These are phyloP conservation scores for Protobothrops mucrosquamatus DNA, from an alignment of 2,113 vertebrate genomes.

Conservation along the genomic window DNA sequence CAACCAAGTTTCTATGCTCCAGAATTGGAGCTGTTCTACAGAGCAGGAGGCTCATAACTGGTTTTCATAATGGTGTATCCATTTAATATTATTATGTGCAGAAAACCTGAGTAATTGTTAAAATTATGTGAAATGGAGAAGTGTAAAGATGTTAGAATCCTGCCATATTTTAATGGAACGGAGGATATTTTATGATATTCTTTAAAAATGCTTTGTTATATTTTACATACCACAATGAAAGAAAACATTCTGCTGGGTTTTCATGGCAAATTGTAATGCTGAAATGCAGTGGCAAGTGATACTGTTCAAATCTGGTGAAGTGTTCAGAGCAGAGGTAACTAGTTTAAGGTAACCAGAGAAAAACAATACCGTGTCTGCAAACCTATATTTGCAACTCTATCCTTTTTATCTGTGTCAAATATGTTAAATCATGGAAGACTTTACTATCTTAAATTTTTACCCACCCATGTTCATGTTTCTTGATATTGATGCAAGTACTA, in stretches of 20 bases:
- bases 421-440: not conserved
- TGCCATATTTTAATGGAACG: not conserved
- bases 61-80: not conserved
- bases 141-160: not conserved
- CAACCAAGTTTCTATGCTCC: not conserved
- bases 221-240: not conserved
- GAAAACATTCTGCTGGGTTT: not conserved
- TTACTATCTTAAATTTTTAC: not conserved
- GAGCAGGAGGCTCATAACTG: not conserved
- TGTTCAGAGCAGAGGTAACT: not conserved
- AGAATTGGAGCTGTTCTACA: not conserved
- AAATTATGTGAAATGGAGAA: not conserved
- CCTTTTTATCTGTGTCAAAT: not conserved
- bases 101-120: not conserved
- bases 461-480: not conserved
- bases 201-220: not conserved
- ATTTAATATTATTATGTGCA: not conserved
- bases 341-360: not conserved
- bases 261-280: not conserved
- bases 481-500: not conserved
- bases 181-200: not conserved
- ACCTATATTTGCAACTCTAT: not conserved
- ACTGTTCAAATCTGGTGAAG: not conserved
- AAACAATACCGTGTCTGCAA: not conserved
- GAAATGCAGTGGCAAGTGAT: not conserved